Evolutionary conservation across 2,888 invertebrate species (phyloP), one percentile per base, ranked within the genome.

Genomic region (Panzeria rudis): DNA sequence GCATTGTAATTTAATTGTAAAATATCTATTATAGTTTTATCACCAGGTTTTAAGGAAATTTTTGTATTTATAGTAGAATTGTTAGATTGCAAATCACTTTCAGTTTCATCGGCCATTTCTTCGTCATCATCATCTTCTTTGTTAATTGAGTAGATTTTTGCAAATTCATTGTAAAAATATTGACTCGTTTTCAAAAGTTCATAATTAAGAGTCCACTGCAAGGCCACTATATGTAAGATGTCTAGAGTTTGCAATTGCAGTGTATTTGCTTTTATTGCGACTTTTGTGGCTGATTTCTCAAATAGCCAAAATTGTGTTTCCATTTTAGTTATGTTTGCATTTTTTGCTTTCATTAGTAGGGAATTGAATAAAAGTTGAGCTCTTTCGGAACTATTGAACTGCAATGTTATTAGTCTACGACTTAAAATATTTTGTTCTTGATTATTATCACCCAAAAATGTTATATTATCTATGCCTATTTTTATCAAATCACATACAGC

Each of bases 171-270:
- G 52, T 91, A 91, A 62, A 92, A 93, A 62, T 89, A 86, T 85
- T 90, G 90, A 87, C 90, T 92, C 7, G 89, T 89, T 84, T 91
- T 91, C 1, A 92, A 86, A 11, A 93, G 87, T 72, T 92, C 91
- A 86, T 90, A 90, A 82, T 89, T 92, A n/a, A 91, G 89, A 9
- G 91, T 90, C 92, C 92, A 93, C 83, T 92, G 91, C 13, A 91
- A 86, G 0, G 91, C 89, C 0, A 90, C 88, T 47, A 92, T 89
- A 80, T 91, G 89, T 3, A 92, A 87, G 59, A 90, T 90, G 68
- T 92, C 90, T 3, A 88, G 86, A 1, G 90, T 89, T 69, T 89
- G 90, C 13, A 89, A 66, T 61, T 83, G 83, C 6, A 71, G 20
- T n/a, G 23, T 38, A 47, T 64, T 54, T 13, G 32, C 7, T 17